Evolutionary conservation across 1,140 invertebrate genomes (phyloP), one percentile per base, ranked within the genome.

Genomic region (Papilio glaucus): DNA sequence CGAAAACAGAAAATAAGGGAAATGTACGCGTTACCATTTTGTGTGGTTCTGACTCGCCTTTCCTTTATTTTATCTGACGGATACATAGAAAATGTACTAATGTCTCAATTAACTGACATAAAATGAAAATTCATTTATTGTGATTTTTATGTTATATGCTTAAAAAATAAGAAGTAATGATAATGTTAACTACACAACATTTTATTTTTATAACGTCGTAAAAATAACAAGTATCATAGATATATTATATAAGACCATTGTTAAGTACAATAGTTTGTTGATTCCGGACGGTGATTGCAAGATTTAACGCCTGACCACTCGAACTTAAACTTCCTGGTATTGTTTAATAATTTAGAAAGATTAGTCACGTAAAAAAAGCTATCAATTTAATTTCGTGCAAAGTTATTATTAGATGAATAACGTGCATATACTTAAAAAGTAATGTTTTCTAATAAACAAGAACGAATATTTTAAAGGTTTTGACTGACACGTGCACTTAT

Each of bases 261-360:
- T 24, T 24, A 57, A 49, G 0, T 33, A 65, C 62, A 65, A 65
- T 65, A 65, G 62, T 12, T 39, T 65, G 37, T 39, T 39, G 13
- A 33, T 33, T 38, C 10, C 37, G 15, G 18, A 61, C 8, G 12
- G 26, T 61, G 26, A n/a, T 61, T 61, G 88, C 83, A 73, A 76
- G 5, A 24, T 24, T 24, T 12, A 57, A 4, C 21, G 1, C 18
- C 9, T 24, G 49, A 53, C 24, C 24, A 57, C 12, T 3, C 24
- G 49, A 26, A 24, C 18, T 21, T 53, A 21, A 7, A 10, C 49
- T 24, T 57, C 49, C 49, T 57, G 49, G 49, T 57, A 57, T 57
- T 57, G 49, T 57, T 10, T 24, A 53, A 53, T 53, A 24, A 53
- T 53, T 53, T 4, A 57, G 21, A 57, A 57, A 57, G 10, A 57